These are phyloP conservation scores for Apamea epomidion DNA, from an alignment of 2,888 invertebrate species.

Conservation along the genomic window DNA sequence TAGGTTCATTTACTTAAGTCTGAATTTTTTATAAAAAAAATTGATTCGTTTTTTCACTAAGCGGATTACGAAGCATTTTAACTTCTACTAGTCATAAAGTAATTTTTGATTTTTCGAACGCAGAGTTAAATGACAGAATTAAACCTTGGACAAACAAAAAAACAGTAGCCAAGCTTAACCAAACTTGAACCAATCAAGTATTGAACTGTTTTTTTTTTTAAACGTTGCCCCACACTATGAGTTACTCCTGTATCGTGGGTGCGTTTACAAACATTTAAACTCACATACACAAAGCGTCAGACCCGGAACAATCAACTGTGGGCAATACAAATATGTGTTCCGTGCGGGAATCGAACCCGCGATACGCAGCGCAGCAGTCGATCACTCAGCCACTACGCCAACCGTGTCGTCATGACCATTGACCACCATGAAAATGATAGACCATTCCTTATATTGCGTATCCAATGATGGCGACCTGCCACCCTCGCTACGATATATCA, in stretches of 20 bases:
- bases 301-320: no score
- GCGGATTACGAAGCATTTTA: constrained; percentile 1
- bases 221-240: no score
- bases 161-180: no score
- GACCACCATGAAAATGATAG: background rate
- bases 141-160: background rate
- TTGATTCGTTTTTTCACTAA: background rate
- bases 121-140: background rate
- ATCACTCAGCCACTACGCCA: no score
- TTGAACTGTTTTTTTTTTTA: no score
- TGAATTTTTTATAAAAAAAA: background rate
- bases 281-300: no score
- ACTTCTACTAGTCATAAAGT: background rate
- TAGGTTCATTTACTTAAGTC: background rate
- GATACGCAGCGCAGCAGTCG: no score
- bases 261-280: no score
- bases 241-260: no score
- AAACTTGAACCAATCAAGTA: background rate
- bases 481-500: background rate
- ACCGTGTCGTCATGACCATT: no score
- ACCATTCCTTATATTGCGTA: background rate
- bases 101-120: background rate
- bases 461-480: background rate
- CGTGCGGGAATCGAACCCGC: no score
- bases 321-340: no score